phyloP scores from a whole-genome alignment of 2,888 invertebrate genomes.

The Synergus japonicus region DNA sequence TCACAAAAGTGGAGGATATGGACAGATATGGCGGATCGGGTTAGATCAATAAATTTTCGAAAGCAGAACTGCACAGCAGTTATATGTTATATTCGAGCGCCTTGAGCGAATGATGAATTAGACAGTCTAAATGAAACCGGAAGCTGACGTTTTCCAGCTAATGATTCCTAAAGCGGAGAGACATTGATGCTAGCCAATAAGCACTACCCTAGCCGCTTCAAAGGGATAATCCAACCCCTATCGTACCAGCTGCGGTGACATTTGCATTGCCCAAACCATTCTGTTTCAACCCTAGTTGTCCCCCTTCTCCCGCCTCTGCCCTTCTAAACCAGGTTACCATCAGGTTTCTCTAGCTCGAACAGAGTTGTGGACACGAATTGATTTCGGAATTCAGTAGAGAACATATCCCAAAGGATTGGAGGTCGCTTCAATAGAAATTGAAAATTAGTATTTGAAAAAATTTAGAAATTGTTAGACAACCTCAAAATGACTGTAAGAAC shows the following conservation, averaged over 20 bases:
- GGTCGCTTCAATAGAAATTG: slow-evolving; percentile 38
- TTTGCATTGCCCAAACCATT: slow-evolving; percentile 56
- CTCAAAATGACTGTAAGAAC: too few species aligned
- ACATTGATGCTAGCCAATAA: slow-evolving; percentile 54
- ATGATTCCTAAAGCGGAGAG: slow-evolving; percentile 53
- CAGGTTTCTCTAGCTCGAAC: slow-evolving; percentile 27
- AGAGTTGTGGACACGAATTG: slow-evolving; percentile 49
- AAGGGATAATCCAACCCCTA: slow-evolving; percentile 57
- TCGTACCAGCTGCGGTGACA: slow-evolving; percentile 57
- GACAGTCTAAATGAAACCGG: slow-evolving; percentile 18
- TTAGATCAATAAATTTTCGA: not conserved
- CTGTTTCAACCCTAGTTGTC: slow-evolving; percentile 42
- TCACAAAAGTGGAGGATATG: too few species aligned
- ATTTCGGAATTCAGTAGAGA: slow-evolving; percentile 47
- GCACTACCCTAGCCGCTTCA: slow-evolving; percentile 53
- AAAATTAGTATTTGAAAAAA: not conserved
- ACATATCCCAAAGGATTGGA: slow-evolving; percentile 43
- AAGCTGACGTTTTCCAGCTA: slow-evolving; percentile 52
- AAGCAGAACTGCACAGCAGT: too few species aligned
- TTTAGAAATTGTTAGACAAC: too few species aligned
- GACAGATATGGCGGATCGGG: slow-evolving; percentile 33
- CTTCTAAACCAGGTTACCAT: not conserved
- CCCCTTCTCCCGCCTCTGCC: not conserved
- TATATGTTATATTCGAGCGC: not conserved
- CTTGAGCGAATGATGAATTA: not conserved